A percentile compares a stretch with the other conserved stretches of the same genome.
Conservation (phyloP, 2,113 vertebrate species). For the Phylloscopus trochilus region DNA sequence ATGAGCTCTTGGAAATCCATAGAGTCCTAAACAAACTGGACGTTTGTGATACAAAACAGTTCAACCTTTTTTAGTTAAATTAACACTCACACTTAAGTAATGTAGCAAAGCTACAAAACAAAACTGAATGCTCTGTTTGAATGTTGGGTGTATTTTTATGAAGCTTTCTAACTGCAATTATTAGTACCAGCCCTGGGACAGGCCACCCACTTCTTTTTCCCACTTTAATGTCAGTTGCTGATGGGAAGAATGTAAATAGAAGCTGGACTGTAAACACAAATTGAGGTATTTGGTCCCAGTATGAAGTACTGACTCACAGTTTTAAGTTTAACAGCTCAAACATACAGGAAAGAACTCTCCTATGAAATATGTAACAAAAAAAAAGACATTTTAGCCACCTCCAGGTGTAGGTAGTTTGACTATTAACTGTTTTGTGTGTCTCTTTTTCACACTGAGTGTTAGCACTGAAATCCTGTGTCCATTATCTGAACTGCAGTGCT, state of each 20-base stretch:
- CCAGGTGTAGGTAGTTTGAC: background rate
- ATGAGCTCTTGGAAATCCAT: background rate
- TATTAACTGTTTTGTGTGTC: background rate
- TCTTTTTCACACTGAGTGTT: background rate
- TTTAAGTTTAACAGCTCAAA: background rate
- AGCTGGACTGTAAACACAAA: constrained; percentile 3
- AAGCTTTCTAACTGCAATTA: background rate
- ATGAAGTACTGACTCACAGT: background rate
- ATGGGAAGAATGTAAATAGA: background rate
- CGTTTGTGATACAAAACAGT: background rate
- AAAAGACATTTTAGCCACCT: background rate
- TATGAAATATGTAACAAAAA: background rate
- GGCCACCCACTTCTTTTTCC: constrained; percentile 10
- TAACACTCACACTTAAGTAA: background rate
- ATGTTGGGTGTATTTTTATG: background rate
- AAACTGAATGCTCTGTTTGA: background rate
- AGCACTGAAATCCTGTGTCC: background rate
- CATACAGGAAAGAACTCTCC: background rate
- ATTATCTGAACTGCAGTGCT: background rate
- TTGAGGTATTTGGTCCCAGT: background rate
- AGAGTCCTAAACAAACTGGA: background rate
- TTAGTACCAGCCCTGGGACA: background rate
- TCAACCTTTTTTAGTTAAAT: background rate
- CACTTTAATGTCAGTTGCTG: constrained; percentile 24
- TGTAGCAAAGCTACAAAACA: background rate